Conservation (phyloP, 2,797 vertebrate genomes). For the Cossypha dichroa region DNA sequence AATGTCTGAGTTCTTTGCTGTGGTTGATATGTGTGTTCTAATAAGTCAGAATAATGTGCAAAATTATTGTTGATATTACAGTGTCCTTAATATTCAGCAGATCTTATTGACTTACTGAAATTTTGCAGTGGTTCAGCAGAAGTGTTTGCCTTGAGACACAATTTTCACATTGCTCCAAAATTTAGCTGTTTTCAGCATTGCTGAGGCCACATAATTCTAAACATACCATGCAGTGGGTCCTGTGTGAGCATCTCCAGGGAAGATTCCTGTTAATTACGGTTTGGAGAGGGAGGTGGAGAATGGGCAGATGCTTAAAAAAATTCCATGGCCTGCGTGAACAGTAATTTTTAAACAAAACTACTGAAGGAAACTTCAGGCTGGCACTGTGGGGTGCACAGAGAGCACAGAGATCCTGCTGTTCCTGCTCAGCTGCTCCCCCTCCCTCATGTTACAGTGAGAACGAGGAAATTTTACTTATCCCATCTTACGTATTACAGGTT, state of each 20-base stretch:
- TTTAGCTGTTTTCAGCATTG: not conserved
- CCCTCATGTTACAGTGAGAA: not conserved
- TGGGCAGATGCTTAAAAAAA: not conserved
- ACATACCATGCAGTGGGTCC: accelerated
- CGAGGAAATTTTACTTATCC: not conserved
- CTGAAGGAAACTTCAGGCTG: not conserved
- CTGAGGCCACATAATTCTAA: not conserved
- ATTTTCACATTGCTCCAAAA: not conserved
- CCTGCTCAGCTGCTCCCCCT: not conserved
- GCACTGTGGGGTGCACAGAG: not conserved
- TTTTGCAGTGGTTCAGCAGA: not conserved
- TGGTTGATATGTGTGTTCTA: accelerated
- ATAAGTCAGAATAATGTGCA: not conserved
- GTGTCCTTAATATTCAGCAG: not conserved
- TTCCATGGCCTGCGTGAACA: not conserved
- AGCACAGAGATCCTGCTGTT: not conserved
- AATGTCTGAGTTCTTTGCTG: not conserved
- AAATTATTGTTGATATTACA: not conserved
- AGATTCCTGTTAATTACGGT: not conserved
- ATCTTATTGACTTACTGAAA: not conserved
- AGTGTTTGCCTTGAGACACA: not conserved
- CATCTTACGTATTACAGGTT: not conserved
- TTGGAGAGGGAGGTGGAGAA: not conserved
- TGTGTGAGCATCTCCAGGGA: not conserved
- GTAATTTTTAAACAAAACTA: not conserved